phyloP scores from a whole-genome alignment of 2,888 invertebrate genomes.

The Hetaerina titia region DNA sequence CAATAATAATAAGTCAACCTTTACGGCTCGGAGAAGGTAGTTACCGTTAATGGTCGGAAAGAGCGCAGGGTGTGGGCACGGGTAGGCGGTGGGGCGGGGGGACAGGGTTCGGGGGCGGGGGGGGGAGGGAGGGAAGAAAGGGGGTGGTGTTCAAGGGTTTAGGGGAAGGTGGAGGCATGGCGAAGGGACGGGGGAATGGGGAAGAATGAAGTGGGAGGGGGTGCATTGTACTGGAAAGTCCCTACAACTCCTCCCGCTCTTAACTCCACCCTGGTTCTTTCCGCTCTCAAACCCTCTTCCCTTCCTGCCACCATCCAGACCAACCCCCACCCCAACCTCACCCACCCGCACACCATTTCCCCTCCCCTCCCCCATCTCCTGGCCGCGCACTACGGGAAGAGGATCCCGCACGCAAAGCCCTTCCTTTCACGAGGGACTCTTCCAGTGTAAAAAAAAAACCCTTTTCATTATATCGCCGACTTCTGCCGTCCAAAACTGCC shows the following conservation, averaged over 20 bases:
- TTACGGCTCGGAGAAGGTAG: conserved; percentile 51
- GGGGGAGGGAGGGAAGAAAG: neutral
- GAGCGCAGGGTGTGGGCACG: neutral
- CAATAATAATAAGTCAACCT: conserved; percentile 60
- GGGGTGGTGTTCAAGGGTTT: neutral
- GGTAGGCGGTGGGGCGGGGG: neutral
- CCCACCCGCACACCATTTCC: neutral
- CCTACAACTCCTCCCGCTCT: neutral
- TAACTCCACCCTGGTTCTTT: neutral
- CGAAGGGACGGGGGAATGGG: neutral
- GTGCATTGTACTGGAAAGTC: conserved; percentile 30
- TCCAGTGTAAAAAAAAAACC: conserved; percentile 47
- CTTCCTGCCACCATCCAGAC: neutral
- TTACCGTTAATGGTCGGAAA: conserved; percentile 40
- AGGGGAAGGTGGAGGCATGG: neutral
- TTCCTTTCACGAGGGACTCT: conserved; percentile 57
- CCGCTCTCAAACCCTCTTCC: neutral
- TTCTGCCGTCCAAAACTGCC: conserved; percentile 43
- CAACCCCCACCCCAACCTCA: neutral
- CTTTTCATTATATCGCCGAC: conserved; percentile 43
- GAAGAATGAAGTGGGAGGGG: neutral
- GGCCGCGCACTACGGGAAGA: conserved; percentile 34
- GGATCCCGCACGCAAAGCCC: conserved; percentile 63
- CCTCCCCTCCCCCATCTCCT: neutral
- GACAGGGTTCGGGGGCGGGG: neutral